These are phyloP conservation scores for Coleophora flavipennella DNA, from an alignment of 2,888 invertebrate genomes.

Conservation along the genomic window DNA sequence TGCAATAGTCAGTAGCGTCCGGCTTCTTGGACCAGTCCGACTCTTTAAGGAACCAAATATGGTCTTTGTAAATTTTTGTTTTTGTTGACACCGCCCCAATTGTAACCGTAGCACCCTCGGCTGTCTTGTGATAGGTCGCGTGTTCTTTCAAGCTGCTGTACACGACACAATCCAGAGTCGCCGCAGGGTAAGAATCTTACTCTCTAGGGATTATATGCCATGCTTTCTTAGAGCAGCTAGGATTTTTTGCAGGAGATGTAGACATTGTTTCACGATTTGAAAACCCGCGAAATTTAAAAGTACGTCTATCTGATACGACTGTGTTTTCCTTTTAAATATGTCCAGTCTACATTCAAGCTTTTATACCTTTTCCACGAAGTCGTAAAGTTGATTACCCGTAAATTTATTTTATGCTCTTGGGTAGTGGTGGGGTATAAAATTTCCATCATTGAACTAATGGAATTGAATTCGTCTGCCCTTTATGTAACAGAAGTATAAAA, in stretches of 20 bases:
- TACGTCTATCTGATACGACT: too few species aligned
- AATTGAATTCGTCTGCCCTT: neutral
- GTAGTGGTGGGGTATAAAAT: neutral
- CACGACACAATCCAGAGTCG: neutral
- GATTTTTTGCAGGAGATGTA: too few species aligned
- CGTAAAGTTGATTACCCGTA: too few species aligned
- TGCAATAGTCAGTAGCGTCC: neutral
- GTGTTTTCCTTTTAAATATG: neutral
- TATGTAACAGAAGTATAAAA: neutral
- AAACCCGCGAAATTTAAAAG: too few species aligned
- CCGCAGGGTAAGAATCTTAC: too few species aligned
- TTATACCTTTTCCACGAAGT: neutral
- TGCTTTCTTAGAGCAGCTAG: neutral
- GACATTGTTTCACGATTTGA: too few species aligned
- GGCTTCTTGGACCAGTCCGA: neutral
- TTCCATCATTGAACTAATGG: neutral
- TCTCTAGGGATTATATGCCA: neutral
- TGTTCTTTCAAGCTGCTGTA: neutral
- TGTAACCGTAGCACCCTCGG: neutral
- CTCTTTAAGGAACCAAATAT: neutral
- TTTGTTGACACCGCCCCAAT: neutral
- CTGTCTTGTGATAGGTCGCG: neutral
- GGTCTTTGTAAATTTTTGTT: too few species aligned
- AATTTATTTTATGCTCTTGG: neutral
- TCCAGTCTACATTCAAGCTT: neutral